Conservation (phyloP, 2,113 vertebrate genomes). For the Neogobius melanostomus region DNA sequence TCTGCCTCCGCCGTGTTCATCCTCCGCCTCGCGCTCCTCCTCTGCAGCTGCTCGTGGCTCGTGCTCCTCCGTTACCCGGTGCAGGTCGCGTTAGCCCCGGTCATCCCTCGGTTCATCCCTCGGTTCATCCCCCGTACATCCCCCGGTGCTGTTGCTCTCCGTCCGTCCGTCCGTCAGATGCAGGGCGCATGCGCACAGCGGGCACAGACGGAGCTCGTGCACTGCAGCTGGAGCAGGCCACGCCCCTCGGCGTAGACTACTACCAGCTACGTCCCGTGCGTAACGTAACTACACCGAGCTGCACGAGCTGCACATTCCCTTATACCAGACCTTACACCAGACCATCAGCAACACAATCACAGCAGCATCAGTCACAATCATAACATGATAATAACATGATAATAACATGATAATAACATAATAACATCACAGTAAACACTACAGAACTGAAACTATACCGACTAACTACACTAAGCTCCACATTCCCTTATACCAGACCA, state of each 20-base stretch:
- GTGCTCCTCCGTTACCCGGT: slow-evolving; percentile 52
- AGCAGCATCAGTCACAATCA: neutral
- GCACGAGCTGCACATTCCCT: no score
- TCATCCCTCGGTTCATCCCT: no score
- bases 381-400: no score
- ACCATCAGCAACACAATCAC: neutral
- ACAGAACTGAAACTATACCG: no score
- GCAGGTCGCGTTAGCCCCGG: no score
- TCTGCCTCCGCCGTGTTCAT: slow-evolving; percentile 70
- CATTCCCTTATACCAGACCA: no score
- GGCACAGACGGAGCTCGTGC: slow-evolving; percentile 5
- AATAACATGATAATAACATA: no score
- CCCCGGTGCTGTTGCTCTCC: neutral
- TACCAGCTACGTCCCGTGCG: slow-evolving; percentile 7
- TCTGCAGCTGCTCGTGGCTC: slow-evolving; percentile 35
- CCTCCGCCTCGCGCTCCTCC: slow-evolving; percentile 32
- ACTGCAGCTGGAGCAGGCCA: slow-evolving; percentile 13
- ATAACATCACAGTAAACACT: no score
- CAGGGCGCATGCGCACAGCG: slow-evolving; percentile 8
- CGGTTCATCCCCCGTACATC: neutral
- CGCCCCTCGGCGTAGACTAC: slow-evolving; percentile 6
- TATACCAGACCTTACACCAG: neutral
- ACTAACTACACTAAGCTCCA: no score
- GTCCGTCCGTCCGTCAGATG: slow-evolving; percentile 13
- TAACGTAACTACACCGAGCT: neutral